phyloP scores from a whole-genome alignment of 2,888 invertebrate species.

The Bombylius major region DNA sequence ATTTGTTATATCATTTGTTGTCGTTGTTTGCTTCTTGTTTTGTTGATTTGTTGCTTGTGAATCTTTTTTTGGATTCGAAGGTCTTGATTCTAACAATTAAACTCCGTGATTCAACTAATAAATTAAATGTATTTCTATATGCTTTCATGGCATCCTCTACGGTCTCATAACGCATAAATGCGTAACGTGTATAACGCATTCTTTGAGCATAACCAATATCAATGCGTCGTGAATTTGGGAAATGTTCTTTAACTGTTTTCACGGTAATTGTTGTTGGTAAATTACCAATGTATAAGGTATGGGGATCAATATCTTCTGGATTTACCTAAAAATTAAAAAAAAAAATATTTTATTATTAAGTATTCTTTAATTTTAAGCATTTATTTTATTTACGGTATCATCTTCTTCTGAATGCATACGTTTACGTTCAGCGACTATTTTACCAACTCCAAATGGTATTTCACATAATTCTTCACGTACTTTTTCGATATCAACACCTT shows the following conservation, averaged over 20 bases:
- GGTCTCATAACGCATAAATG: conserved; percentile 48
- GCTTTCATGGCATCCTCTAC: conserved; percentile 49
- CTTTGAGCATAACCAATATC: conserved; percentile 56
- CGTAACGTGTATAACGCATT: conserved; percentile 54
- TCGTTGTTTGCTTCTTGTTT: not conserved
- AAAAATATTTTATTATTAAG: not conserved
- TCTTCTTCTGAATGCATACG: not conserved
- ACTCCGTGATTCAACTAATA: conserved; percentile 48
- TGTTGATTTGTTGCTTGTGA: conserved; percentile 8
- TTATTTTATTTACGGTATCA: not conserved
- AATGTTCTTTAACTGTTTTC: conserved; percentile 47
- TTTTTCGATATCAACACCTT: conserved; percentile 42
- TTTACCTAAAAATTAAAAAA: too few species aligned
- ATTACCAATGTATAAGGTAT: conserved; percentile 54
- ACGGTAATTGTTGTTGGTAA: conserved; percentile 50
- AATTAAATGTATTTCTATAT: conserved; percentile 44
- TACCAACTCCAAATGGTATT: conserved; percentile 46
- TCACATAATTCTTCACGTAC: conserved; percentile 46
- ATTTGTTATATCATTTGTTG: not conserved
- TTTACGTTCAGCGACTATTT: conserved; percentile 40
- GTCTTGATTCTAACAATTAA: conserved; percentile 43
- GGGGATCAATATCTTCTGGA: too few species aligned
- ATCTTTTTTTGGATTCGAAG: conserved; percentile 8
- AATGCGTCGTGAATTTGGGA: conserved; percentile 46
- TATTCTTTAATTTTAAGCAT: not conserved